phyloP scores from a whole-genome alignment of 1,140 invertebrate species.

The Calliphora vicina region DNA sequence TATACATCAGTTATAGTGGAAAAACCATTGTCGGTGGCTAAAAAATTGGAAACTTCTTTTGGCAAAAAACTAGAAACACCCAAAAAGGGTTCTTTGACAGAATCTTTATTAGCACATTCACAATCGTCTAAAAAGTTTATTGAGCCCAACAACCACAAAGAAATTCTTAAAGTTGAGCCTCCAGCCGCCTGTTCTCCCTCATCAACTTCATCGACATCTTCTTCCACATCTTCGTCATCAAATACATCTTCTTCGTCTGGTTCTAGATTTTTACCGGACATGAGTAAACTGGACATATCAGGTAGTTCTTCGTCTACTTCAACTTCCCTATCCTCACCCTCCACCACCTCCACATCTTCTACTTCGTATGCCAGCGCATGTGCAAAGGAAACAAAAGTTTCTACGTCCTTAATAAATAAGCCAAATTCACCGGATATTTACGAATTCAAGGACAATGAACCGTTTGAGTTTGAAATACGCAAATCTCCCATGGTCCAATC shows the following conservation, averaged over 20 bases:
- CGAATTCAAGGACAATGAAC: constrained; percentile 88
- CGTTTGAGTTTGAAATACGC: constrained; percentile 80
- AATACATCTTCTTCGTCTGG: constrained; percentile 42
- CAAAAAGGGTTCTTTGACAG: constrained; percentile 40
- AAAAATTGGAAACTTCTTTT: constrained; percentile 36
- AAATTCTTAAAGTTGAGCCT: constrained; percentile 51
- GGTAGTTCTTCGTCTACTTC: constrained; percentile 36
- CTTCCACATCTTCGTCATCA: constrained; percentile 46
- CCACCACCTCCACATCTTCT: background rate
- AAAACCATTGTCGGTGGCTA: constrained; percentile 45
- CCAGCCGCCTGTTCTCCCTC: constrained; percentile 55
- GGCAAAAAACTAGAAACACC: constrained; percentile 37
- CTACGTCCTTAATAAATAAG: constrained; percentile 63
- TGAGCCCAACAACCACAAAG: constrained; percentile 47
- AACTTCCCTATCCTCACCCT: constrained; percentile 3
- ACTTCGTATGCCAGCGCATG: constrained; percentile 34
- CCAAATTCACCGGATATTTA: constrained; percentile 72
- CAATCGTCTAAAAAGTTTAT: constrained; percentile 48
- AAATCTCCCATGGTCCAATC: constrained; percentile 53
- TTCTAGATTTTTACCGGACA: constrained; percentile 49
- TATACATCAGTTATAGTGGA: constrained; percentile 58
- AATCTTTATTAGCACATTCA: background rate
- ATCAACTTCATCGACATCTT: constrained; percentile 40
- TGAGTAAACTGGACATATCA: constrained; percentile 60
- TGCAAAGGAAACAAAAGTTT: constrained; percentile 47